Percentiles rank a stretch among this genome's conserved stretches.
Conservation (phyloP, 2,113 vertebrate species). For the Dermatemys mawii region DNA sequence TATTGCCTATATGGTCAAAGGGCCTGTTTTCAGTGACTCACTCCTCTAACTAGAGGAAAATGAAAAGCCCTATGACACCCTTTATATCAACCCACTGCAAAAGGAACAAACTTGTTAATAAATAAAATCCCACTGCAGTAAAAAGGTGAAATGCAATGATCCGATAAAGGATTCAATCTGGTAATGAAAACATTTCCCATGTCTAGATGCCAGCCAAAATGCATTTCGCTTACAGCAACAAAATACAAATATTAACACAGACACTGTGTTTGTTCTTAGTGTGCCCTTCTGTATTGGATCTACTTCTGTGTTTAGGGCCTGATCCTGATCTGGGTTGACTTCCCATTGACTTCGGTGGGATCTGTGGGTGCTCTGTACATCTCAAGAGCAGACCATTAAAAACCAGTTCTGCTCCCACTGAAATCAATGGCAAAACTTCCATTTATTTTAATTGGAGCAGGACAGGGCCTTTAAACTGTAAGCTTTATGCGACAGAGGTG, state of each 20-base stretch:
- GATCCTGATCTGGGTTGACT: neutral
- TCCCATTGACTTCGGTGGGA: neutral
- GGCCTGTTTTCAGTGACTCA: neutral
- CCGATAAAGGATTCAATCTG: constrained; percentile 24
- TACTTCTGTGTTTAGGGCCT: neutral
- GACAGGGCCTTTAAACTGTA: neutral
- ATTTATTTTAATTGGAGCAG: neutral
- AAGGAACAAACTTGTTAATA: neutral
- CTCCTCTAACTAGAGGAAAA: neutral
- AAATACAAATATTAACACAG: constrained; percentile 56
- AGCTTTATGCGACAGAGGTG: neutral
- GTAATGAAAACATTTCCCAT: constrained; percentile 19
- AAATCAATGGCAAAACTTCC: too few relatives aligned
- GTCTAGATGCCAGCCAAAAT: constrained; percentile 20
- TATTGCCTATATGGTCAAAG: neutral
- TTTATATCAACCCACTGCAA: neutral
- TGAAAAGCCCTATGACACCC: neutral
- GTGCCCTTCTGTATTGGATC: neutral
- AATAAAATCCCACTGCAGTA: neutral
- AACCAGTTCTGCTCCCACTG: accelerated
- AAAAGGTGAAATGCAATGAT: constrained; percentile 22
- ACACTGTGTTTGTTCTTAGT: constrained; percentile 27
- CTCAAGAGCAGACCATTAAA: neutral
- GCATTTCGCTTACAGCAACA: constrained; percentile 23
- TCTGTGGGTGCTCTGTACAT: accelerated